A percentile compares a stretch with the other conserved stretches of the same genome.
Evolutionary conservation across 2,113 vertebrate species (phyloP).

Genomic region (Copsychus sechellarum): DNA sequence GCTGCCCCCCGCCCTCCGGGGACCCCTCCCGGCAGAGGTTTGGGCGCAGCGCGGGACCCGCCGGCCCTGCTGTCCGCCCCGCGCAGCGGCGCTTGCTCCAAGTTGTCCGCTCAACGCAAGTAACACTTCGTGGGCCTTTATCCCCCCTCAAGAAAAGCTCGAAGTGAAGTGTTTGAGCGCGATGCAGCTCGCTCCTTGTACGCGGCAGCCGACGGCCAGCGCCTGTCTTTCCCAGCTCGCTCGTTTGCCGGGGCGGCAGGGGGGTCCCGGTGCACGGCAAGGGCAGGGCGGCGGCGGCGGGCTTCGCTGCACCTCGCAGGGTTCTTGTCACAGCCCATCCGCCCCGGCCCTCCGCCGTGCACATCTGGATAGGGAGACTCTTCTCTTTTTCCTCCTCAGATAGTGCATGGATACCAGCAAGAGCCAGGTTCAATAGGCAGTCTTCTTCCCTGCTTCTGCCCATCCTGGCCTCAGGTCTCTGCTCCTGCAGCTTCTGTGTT

Average conservation of each 20-base stretch:
- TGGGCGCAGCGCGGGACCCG: too few relatives aligned
- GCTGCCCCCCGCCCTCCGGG: too few relatives aligned
- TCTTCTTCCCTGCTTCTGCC: neutral
- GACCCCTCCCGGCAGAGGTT: neutral
- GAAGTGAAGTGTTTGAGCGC: neutral
- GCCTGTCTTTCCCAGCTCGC: too few relatives aligned
- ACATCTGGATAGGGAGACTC: neutral
- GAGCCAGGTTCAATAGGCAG: neutral
- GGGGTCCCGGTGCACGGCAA: neutral
- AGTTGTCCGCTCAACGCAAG: neutral
- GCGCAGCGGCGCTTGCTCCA: neutral
- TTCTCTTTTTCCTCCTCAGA: too few relatives aligned
- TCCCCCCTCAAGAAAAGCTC: accelerated
- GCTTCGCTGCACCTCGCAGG: neutral
- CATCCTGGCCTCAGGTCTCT: accelerated
- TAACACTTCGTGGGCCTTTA: neutral
- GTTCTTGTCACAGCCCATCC: neutral
- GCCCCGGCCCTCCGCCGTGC: neutral
- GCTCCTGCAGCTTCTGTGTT: neutral
- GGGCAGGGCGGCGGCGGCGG: neutral
- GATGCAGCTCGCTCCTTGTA: neutral
- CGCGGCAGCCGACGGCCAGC: neutral
- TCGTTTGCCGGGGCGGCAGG: neutral
- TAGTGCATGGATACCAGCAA: accelerated
- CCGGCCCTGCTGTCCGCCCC: neutral